phyloP scores from a whole-genome alignment of 2,888 invertebrate species.

The Griposia aprilina region DNA sequence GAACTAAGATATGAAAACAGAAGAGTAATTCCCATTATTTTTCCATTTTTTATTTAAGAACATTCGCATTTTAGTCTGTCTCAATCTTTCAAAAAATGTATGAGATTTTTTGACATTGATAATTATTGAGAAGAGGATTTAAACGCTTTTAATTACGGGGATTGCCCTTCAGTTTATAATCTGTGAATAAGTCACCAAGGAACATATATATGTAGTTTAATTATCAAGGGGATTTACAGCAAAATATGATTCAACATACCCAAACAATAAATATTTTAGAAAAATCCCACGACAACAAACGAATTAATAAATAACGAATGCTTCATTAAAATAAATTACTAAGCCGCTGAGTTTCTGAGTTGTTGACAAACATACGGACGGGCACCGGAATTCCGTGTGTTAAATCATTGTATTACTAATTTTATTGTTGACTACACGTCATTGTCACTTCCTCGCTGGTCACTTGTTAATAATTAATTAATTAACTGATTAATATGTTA shows the following conservation, averaged over 20 bases:
- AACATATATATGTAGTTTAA: no score
- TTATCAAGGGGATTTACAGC: background rate
- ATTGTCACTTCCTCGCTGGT: conserved; percentile 36
- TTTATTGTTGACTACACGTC: conserved; percentile 46
- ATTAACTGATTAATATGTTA: conserved; percentile 47
- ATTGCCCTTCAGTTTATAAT: background rate
- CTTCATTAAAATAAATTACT: conserved; percentile 50
- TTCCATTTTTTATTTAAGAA: background rate
- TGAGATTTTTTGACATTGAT: background rate
- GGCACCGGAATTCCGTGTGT: conserved; percentile 64
- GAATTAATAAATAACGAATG: conserved; percentile 43
- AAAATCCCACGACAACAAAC: conserved; percentile 9
- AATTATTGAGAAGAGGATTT: background rate
- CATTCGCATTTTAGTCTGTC: background rate
- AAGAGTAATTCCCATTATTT: background rate
- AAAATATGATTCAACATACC: background rate
- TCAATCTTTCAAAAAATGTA: background rate
- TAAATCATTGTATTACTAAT: conserved; percentile 56
- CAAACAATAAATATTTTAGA: conserved; percentile 40
- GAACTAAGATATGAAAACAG: background rate
- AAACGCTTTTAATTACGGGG: background rate
- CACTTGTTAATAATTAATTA: conserved; percentile 28
- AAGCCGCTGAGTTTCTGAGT: conserved; percentile 51
- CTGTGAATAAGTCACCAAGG: background rate
- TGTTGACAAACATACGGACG: conserved; percentile 62